Evolutionary conservation across 1,140 invertebrate species (phyloP), one percentile per base, ranked within the genome.

Genomic region (Arion vulgaris): DNA sequence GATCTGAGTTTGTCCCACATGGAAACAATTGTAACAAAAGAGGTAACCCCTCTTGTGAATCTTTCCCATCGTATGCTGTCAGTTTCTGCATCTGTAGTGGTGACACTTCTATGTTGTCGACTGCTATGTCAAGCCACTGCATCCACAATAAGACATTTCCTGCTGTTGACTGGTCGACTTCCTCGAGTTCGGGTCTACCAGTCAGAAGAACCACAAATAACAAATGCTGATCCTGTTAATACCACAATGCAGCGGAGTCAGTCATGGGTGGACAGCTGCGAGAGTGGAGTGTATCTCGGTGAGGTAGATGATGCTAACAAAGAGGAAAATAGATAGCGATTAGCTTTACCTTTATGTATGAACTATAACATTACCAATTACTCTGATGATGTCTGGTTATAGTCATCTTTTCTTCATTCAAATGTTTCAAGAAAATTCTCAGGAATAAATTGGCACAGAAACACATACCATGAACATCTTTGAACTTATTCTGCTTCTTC

Each of bases 221-320:
- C 83, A 41, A 81, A 84, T 80, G 78, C 82, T 34, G 85, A 53
- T 17, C 82, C 45, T 2, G 84, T 66, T 45, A 53, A 72, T 9
- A 81, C 75, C 28, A 83, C 84, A 17, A 86, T 88, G 38, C 87
- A 89, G 74, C 83, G 87, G 32, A 88, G 86, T 68, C 84, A 86
- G 39, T 89, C 88, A 0, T 87, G 86, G 85, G 83, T 89, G 53
- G 87, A 89, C 75, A 89, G 88, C 81, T 88, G 88, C 78, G 88
- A 89, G 82, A 89, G 88, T 73, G 88, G 88, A 0, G 88, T 89
- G 1, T 87, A 87, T 69, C 86, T 89, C 0, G 87, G 88, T 1
- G 88, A 89, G 76, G 62, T 32, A 36, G 80, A 81, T 15, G 80
- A 81, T 36, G 17, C 49, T 9, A 81, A 81, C 71, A 81, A 81